Evolutionary conservation across 2,797 vertebrate genomes (phyloP).

Genomic region (Bradypodion ventrale): DNA sequence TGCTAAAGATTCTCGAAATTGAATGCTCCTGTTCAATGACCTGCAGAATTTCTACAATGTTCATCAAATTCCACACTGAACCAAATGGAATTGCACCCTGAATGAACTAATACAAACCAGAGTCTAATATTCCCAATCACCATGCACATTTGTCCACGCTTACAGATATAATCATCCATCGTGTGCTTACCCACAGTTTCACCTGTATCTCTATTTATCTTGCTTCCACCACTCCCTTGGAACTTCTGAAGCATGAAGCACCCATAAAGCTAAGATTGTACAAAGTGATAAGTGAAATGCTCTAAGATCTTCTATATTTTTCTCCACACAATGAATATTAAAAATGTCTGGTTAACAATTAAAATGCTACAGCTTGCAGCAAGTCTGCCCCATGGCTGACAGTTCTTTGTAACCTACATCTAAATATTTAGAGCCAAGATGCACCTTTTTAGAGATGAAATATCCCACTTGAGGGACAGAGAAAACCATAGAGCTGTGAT

Average conservation of each 20-base stretch:
- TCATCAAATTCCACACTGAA: too few species aligned
- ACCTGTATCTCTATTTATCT: background rate
- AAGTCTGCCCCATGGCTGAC: background rate
- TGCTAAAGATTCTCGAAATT: too few species aligned
- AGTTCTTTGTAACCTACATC: background rate
- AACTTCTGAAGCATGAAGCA: too few species aligned
- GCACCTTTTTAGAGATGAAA: constrained; percentile 36
- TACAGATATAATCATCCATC: background rate
- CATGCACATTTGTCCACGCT: too few species aligned
- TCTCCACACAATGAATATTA: background rate
- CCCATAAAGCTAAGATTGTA: too few species aligned
- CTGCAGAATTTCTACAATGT: too few species aligned
- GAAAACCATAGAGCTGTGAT: background rate
- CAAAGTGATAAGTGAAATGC: too few species aligned
- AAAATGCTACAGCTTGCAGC: background rate
- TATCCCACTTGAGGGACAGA: background rate
- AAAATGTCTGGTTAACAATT: background rate
- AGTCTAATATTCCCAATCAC: too few species aligned
- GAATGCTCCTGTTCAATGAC: too few species aligned
- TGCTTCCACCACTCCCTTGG: background rate
- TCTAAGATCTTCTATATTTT: too few species aligned
- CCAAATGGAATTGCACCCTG: too few species aligned
- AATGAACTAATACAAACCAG: too few species aligned
- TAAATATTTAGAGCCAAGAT: background rate
- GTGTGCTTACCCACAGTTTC: background rate